Base-by-base conservation (phyloP, 2,113 vertebrate species). In the Pseudonaja textilis region DNA sequence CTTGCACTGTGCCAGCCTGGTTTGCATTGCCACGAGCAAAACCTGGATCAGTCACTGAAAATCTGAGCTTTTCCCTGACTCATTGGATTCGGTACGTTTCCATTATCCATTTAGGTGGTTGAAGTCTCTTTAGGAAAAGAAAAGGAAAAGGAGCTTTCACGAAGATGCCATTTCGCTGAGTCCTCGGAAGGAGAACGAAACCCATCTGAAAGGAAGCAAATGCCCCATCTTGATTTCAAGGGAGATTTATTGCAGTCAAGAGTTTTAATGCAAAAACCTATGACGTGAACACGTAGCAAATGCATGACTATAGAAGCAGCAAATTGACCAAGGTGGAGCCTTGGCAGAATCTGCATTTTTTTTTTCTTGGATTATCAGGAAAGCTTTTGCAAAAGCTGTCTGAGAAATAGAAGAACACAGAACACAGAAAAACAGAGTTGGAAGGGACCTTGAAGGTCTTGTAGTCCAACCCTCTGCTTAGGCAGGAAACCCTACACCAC, bases 1-100 rank as follows among this genome's bases (percentile, higher is more conserved):
- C 91, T 96, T 94, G 90, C 89, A 52, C 47, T 0, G 4, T 56
- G 87, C 87, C 91, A 92, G 94, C 90, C 93, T 87, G 69, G 90
- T 92, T 95, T 94, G 88, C 91, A 87, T 91, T 94, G 94, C 95
- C 86, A 89, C 88, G 91, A 92, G 96, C 94, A 95, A 93, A 94
- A 94, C 91, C 93, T 92, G 92, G 95, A 93, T 95, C 94, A 92
- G 93, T 94, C 47, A 45, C 88, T 26, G 87, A 86, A 95, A 95
- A 95, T 94, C 85, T 85, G 69, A 91, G 92, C 92, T 91, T 74
- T 74, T 74, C 92, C 94, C 91, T 92, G 55, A 94, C 95, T 92
- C 95, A 91, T 88, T 89, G 0, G 87, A 4, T 93, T 86, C 39
- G 34, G 93, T 88, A 91, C 0, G 1, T 61, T 94, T 93, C 90